These are phyloP conservation scores for Conus betulinus DNA, from an alignment of 1,140 invertebrate species.

Conservation along the genomic window DNA sequence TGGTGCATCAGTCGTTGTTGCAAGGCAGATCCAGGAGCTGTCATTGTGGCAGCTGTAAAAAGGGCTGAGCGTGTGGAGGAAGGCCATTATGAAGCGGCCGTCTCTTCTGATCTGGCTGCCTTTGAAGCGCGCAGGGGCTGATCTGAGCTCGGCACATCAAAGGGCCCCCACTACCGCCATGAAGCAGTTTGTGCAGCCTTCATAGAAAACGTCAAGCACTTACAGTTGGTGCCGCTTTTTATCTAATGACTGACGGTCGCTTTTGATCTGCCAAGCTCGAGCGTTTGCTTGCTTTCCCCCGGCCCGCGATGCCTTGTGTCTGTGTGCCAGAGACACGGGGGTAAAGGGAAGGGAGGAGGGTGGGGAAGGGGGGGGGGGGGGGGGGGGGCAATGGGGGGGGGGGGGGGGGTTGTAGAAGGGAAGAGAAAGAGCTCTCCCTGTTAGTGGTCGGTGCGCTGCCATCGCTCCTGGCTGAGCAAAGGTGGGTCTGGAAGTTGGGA, in stretches of 20 bases:
- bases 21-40: not conserved
- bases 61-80: slow-evolving; percentile 14
- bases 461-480: not conserved
- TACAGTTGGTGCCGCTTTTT: slow-evolving; percentile 44
- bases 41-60: slow-evolving; percentile 43
- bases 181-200: slow-evolving; percentile 48
- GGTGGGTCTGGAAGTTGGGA: not conserved
- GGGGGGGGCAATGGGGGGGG: not conserved
- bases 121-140: slow-evolving; percentile 40
- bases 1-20: slow-evolving; percentile 4
- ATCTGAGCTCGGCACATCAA: slow-evolving; percentile 43
- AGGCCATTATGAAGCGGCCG: slow-evolving; percentile 37
- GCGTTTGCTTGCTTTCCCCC: slow-evolving; percentile 30
- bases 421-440: not conserved
- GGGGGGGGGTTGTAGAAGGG: not conserved
- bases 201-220: slow-evolving; percentile 48
- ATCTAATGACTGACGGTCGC: slow-evolving; percentile 44
- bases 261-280: slow-evolving; percentile 46
- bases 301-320: not conserved
- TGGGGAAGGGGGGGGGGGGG: not conserved
- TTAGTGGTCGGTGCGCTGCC: not conserved
- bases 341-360: not conserved
- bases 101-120: slow-evolving; percentile 31
- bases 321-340: not conserved
- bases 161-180: slow-evolving; percentile 39